Evolutionary conservation across 2,888 invertebrate species (phyloP).

Genomic region (Pomacea canaliculata): DNA sequence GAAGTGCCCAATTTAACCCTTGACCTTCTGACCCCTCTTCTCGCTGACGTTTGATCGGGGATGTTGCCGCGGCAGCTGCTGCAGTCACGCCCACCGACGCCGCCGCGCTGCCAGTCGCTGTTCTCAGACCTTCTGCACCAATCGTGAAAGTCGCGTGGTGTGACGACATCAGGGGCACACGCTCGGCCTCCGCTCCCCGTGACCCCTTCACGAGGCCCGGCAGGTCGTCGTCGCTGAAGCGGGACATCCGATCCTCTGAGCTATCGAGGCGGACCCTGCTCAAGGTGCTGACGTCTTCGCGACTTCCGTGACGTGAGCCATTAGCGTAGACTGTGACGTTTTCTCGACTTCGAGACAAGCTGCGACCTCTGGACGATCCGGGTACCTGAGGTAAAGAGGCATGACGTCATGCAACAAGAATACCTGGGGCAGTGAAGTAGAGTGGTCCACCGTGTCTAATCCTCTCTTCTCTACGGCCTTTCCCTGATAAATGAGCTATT

Average conservation of each 20-base stretch:
- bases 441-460: too few relatives aligned
- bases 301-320: conserved; percentile 23
- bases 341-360: conserved; percentile 27
- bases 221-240: conserved; percentile 24
- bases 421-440: too few relatives aligned
- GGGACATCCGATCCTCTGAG: conserved; percentile 7
- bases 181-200: conserved; percentile 4
- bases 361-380: conserved; percentile 12
- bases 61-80: conserved; percentile 20
- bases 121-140: conserved; percentile 10
- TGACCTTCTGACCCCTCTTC: too few relatives aligned
- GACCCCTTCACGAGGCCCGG: neutral
- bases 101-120: conserved; percentile 27
- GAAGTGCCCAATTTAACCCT: too few relatives aligned
- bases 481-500: too few relatives aligned
- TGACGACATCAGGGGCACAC: conserved; percentile 1
- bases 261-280: conserved; percentile 20
- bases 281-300: conserved; percentile 21
- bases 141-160: neutral
- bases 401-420: neutral
- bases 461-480: too few relatives aligned
- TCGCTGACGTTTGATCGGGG: neutral
- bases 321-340: conserved; percentile 25
- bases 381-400: conserved; percentile 28
- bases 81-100: conserved; percentile 22